phyloP scores from a whole-genome alignment of 2,888 invertebrate species.

The Aspidapion aeneum region DNA sequence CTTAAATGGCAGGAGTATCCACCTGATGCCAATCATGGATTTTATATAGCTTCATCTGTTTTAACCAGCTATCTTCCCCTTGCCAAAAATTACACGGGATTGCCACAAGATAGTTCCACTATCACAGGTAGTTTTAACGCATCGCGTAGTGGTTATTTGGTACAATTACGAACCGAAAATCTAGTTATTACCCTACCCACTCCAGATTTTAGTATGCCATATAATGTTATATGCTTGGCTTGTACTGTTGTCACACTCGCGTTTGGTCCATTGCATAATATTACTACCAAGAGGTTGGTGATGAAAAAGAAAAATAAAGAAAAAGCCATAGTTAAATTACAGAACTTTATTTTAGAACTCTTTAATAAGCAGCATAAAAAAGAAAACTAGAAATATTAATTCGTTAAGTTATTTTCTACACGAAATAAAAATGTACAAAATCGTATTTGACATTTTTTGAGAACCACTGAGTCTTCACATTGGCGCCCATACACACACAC shows the following conservation, averaged over 20 bases:
- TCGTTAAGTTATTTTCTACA: too few relatives aligned
- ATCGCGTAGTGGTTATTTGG: slow-evolving; percentile 64
- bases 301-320: slow-evolving; percentile 48
- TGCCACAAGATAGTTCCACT: slow-evolving; percentile 66
- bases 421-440: too few relatives aligned
- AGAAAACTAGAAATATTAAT: neutral
- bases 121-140: slow-evolving; percentile 65
- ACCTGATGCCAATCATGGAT: slow-evolving; percentile 99
- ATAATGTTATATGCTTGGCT: slow-evolving; percentile 98
- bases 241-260: slow-evolving; percentile 99
- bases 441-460: too few relatives aligned
- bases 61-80: slow-evolving; percentile 64
- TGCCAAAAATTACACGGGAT: slow-evolving; percentile 73
- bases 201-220: slow-evolving; percentile 99
- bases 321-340: slow-evolving; percentile 33
- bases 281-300: slow-evolving; percentile 79
- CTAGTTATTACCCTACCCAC: slow-evolving; percentile 93
- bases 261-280: slow-evolving; percentile 93
- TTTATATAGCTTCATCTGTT: slow-evolving; percentile 88
- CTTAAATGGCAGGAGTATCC: slow-evolving; percentile 99
- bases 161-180: slow-evolving; percentile 74
- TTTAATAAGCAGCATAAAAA: slow-evolving; percentile 15
- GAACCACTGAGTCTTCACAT: too few relatives aligned
- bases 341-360: slow-evolving; percentile 27
- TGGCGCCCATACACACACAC: too few relatives aligned